Evolutionary conservation across 1,140 invertebrate species (phyloP), one percentile per base, ranked within the genome.

Genomic region (Pissodes strobi): DNA sequence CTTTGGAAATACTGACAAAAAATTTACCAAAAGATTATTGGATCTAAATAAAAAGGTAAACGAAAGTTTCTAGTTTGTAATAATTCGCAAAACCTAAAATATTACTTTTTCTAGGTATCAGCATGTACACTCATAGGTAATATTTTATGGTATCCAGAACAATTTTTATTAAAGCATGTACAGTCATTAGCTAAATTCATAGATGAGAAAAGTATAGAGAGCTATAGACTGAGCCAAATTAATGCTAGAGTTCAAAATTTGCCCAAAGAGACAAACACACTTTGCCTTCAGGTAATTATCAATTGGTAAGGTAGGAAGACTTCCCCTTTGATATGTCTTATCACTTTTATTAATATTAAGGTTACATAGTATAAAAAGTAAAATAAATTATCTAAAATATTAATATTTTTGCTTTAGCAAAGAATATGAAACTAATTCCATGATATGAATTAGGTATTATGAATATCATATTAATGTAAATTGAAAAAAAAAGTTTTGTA

Each of bases 1-100:
- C n/a, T 93, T 91, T 80, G 87, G 89, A 18, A 83, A 81, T 39
- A 82, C 83, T 64, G 93, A 96, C 71, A 93, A 88, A 74, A 93
- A 90, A 80, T 74, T 90, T 9, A 84, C 91, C 45, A 90, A 87
- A 79, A 78, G 82, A 59, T 69, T 94, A 6, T 80, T 85, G 69
- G 92, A 94, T 67, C 72, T 87, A 0, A 87, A 92, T 74, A 88
- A 86, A 78, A 93, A 91, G 82, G 86, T 90, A 73, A 27, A 27
- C 9, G n/a, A n/a, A n/a, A n/a, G n/a, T n/a, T n/a, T n/a, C n/a
- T n/a, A n/a, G n/a, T n/a, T n/a, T n/a, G n/a, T n/a, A n/a, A n/a
- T n/a, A n/a, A n/a, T n/a, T n/a, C n/a, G n/a, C n/a, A n/a, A n/a
- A n/a, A n/a, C n/a, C n/a, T n/a, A n/a, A n/a, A n/a, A 12, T 43